Evolutionary conservation across 2,797 vertebrate genomes (phyloP).

Genomic region (Picus viridis): DNA sequence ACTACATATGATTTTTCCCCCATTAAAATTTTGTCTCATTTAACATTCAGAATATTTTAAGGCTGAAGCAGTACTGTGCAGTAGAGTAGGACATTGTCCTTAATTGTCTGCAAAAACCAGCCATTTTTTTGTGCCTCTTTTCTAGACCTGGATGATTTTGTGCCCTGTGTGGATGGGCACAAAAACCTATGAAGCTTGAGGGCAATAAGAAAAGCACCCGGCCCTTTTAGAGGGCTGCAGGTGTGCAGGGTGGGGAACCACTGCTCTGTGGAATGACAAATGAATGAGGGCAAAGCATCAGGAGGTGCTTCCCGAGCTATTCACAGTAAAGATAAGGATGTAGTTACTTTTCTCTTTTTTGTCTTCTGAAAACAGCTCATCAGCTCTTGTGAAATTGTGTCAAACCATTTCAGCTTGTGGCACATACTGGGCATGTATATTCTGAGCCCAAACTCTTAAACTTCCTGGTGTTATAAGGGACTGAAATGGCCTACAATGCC

Average conservation of each 20-base stretch:
- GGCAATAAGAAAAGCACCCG: neutral
- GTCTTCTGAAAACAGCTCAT: neutral
- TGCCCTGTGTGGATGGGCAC: neutral
- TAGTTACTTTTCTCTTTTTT: neutral
- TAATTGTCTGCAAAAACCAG: neutral
- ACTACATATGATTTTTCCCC: neutral
- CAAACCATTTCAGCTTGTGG: neutral
- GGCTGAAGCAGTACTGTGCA: neutral
- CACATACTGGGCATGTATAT: fast-evolving
- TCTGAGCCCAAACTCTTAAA: neutral
- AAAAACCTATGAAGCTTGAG: neutral
- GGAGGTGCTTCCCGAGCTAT: neutral
- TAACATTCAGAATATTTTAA: neutral
- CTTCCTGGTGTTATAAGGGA: neutral
- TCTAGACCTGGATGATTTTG: neutral
- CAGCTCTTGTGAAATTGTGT: neutral
- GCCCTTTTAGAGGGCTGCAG: fast-evolving
- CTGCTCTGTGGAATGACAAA: fast-evolving
- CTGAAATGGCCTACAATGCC: neutral
- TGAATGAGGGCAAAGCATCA: fast-evolving
- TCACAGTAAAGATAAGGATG: neutral
- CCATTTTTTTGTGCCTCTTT: neutral
- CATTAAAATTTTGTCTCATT: neutral
- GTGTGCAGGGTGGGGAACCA: no score
- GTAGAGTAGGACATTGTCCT: neutral